Evolutionary conservation across 1,140 invertebrate genomes (phyloP).

Genomic region (Sipha flava): DNA sequence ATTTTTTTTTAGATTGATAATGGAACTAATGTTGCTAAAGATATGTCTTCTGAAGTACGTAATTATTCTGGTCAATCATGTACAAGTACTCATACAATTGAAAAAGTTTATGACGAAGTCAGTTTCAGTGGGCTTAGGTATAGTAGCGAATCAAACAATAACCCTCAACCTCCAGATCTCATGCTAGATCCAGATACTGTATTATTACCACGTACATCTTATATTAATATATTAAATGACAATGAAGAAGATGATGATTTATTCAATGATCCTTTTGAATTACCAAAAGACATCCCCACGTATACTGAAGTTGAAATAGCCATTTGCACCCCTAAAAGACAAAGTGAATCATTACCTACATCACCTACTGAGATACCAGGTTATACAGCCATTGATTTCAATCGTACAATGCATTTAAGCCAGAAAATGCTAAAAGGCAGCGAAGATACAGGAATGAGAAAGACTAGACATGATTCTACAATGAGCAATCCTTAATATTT

Average conservation of each 20-base stretch:
- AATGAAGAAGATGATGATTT: conserved; percentile 5
- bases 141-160: background rate
- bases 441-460: conserved; percentile 51
- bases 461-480: conserved; percentile 57
- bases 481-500: background rate
- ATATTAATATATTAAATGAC: background rate
- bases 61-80: conserved; percentile 22
- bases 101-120: conserved; percentile 29
- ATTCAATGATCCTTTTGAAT: background rate
- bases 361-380: conserved; percentile 51
- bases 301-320: conserved; percentile 37
- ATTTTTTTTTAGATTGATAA: background rate
- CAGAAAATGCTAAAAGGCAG: conserved; percentile 49
- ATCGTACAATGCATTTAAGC: conserved; percentile 80
- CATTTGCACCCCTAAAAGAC: conserved; percentile 43
- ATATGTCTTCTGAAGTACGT: background rate
- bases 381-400: conserved; percentile 89
- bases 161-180: conserved; percentile 3
- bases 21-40: background rate
- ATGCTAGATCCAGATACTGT: conserved; percentile 17
- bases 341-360: too few species aligned
- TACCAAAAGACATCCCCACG: conserved; percentile 56
- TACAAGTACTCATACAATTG: conserved; percentile 12
- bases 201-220: background rate
- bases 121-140: background rate